phyloP scores from a whole-genome alignment of 2,888 invertebrate genomes.

The Trachelus tabidus region DNA sequence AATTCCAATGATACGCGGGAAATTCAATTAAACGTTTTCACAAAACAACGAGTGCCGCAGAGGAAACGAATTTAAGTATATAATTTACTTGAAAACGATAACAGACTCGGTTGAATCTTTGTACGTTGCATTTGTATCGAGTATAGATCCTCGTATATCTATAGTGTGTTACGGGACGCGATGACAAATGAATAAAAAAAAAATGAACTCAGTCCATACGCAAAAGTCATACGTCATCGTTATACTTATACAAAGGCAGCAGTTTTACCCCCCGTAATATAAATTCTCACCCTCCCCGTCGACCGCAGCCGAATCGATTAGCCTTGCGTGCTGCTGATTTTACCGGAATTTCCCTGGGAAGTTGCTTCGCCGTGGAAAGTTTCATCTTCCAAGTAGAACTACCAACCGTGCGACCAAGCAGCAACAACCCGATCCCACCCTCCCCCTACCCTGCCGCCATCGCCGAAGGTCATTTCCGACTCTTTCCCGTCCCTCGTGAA shows the following conservation, averaged over 20 bases:
- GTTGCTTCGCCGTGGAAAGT: background rate
- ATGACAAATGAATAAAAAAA: background rate
- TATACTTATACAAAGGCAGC: background rate
- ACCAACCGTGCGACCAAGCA: background rate
- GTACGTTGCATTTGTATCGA: background rate
- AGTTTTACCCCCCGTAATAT: background rate
- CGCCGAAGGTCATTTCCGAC: background rate
- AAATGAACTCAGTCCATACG: background rate
- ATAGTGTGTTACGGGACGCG: background rate
- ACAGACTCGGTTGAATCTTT: background rate
- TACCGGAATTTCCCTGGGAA: background rate
- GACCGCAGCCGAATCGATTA: background rate
- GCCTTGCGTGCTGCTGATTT: background rate
- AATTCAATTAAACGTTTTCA: slow-evolving; percentile 50
- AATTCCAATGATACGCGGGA: slow-evolving; percentile 61
- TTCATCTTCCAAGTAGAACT: background rate
- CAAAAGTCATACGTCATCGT: background rate
- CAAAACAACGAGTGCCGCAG: background rate
- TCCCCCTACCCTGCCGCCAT: too few species aligned
- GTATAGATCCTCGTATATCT: background rate
- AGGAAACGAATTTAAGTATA: background rate
- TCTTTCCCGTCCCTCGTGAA: background rate
- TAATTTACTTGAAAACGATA: background rate
- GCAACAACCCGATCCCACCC: background rate
- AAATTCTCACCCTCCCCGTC: background rate